Conservation (phyloP, 2,888 invertebrate genomes). For the Itoplectis maculator region DNA sequence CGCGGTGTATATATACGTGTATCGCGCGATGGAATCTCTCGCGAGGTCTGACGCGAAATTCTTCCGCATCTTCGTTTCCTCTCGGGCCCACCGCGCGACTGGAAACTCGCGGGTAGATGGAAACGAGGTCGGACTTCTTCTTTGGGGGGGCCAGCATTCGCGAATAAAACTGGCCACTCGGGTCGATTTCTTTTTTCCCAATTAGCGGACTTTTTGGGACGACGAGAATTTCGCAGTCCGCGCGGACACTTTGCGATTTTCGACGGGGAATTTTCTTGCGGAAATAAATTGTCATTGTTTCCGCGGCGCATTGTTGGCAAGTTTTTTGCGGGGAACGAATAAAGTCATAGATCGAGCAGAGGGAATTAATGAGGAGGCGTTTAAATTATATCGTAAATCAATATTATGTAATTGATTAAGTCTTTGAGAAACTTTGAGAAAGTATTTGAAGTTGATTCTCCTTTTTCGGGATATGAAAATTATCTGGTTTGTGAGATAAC, state of each 20-base stretch:
- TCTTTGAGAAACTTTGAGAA: too few relatives aligned
- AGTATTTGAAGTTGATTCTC: too few relatives aligned
- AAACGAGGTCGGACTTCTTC: constrained; percentile 52
- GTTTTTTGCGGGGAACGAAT: background rate
- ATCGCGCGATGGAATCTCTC: constrained; percentile 45
- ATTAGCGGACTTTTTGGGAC: background rate
- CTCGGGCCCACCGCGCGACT: background rate
- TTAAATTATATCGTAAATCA: too few relatives aligned
- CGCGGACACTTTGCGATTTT: too few relatives aligned
- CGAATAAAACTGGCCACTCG: constrained; percentile 30
- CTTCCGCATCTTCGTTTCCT: constrained; percentile 45
- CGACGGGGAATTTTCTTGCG: too few relatives aligned
- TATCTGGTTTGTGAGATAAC: too few relatives aligned
- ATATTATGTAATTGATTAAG: too few relatives aligned
- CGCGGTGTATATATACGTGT: too few relatives aligned
- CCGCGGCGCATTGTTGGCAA: background rate
- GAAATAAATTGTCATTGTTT: background rate
- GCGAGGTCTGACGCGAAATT: constrained; percentile 54
- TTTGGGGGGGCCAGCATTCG: constrained; percentile 49
- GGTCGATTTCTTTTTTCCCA: constrained; percentile 5
- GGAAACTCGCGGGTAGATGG: background rate
- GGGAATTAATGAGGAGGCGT: too few relatives aligned
- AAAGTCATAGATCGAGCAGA: too few relatives aligned
- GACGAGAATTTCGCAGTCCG: too few relatives aligned
- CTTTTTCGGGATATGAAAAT: too few relatives aligned